Base-by-base conservation (phyloP, 2,888 invertebrate species). In the Heliconius charithonia region DNA sequence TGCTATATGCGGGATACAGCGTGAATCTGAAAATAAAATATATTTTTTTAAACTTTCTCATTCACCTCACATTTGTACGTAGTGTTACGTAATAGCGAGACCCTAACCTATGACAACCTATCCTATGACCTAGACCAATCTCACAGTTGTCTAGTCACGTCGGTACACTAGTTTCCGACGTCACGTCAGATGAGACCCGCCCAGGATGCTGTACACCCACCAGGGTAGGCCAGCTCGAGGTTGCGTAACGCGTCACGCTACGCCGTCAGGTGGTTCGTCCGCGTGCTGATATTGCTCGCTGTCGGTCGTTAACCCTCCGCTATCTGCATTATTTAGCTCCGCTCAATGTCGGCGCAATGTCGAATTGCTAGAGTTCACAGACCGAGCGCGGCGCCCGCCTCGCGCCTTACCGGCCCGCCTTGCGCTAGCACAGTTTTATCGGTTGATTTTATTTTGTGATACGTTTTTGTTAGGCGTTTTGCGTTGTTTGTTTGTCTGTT, bases 281-380 rank as follows among this genome's bases (percentile, higher is more conserved):
- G 93, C 90, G 89, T 92, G 90, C 84, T 87, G 88, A 93, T 93
- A 93, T 93, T 93, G 92, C 92, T 92, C 90, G 91, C 88, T 91
- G 93, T 90, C 93, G 94, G 94, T 92, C 94, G 90, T 91, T 90
- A 90, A 93, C 92, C 93, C 87, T 89, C 86, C 87, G 93, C 93
- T 95, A 94, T 94, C 94, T 93, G 91, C 92, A 92, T 93, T 92
- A 93, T 93, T 94, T 92, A 90, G 93, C 92, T 89, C 90, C 91
- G 87, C 92, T 89, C 92, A 94, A 94, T 92, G 94, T 90, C 94
- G 93, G 88, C 90, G 88, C 94, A 94, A 95, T 93, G 94, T 94
- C 94, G 93, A 91, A 88, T 87, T 89, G 88, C 89, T 87, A 88
- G 91, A 91, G 94, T 93, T 93, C 93, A 92, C 87, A 90, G 93